Evolutionary conservation across 35 echinoderm and acorn worm species (phyloP), one percentile per base, ranked within the genome.

Genomic region (Stichopus chloronotus): DNA sequence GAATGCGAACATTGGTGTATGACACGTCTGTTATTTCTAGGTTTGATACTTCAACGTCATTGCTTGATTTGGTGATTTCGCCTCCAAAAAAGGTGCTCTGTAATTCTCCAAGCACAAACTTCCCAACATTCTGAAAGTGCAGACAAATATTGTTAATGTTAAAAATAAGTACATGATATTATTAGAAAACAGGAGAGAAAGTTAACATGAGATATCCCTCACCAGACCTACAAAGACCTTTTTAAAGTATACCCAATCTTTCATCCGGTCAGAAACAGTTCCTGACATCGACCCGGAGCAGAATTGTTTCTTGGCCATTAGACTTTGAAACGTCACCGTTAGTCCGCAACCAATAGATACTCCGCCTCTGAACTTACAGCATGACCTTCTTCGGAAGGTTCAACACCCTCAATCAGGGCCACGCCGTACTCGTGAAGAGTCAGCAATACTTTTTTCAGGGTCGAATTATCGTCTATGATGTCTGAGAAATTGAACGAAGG

Each of bases 331-430:
- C 30, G 30, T 43, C 30, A 43, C 30, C 3, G 30, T 43, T 1
- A 43, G 30, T 43, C 11, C 11, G n/a, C 11, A n/a, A 11, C 65
- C 23, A 21, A 78, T 9, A 3, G 21, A 78, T 8, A 19, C 52
- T 3, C 52, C 5, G 8, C 52, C 25, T 17, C 16, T 21, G 9
- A 9, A 21, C 19, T 78, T 78, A 78, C 76, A 21, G 23, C 76
- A 21, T 25, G 9, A 11, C 21, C 76, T 78, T 78, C 21, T 78
- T 21, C 11, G 9, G 76, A 78, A 5, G 76, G 23, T 23, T 5
- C 6, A 78, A 78, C 76, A 21, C 76, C 76, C n/a, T 78, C 76
- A 25, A 78, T 78, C 17, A 78, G 52, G 76, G 76, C 76, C 76
- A 78, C 8, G 6, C 76, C 76, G 52, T 78, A 78, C 76, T 78